These are phyloP conservation scores for Drosophila littoralis DNA, from an alignment of 1,140 invertebrate genomes.

Conservation along the genomic window DNA sequence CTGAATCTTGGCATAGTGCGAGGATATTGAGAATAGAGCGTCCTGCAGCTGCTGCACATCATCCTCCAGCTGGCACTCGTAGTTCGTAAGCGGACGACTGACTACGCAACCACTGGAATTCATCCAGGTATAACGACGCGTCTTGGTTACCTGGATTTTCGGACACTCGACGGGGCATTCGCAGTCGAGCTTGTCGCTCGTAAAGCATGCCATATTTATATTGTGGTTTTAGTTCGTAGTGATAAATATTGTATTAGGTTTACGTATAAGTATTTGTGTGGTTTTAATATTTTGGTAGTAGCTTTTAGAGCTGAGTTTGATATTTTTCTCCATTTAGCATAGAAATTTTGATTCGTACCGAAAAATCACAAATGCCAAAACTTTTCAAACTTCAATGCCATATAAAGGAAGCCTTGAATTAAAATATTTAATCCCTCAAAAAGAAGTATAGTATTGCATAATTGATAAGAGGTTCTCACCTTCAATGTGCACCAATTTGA, in stretches of 20 bases:
- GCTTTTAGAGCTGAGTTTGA: conserved; percentile 15
- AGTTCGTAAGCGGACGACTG: conserved; percentile 49
- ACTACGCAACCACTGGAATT: conserved; percentile 25
- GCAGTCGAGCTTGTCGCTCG: background rate
- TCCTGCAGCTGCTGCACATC: conserved; percentile 65
- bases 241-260: background rate
- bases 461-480: background rate
- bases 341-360: conserved; percentile 36
- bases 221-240: background rate
- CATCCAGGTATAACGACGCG: conserved; percentile 41
- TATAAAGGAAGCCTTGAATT: conserved; percentile 4
- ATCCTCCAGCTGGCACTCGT: conserved; percentile 62
- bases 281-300: conserved; percentile 8
- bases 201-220: background rate
- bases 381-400: background rate
- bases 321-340: conserved; percentile 13
- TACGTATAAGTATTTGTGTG: background rate
- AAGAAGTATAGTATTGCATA: no score
- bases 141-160: background rate
- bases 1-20: conserved; percentile 68
- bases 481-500: background rate
- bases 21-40: conserved; percentile 57
- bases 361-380: conserved; percentile 16
- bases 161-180: background rate
- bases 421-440: background rate